Conservation (phyloP, 2,797 vertebrate species). For the Anguilla megastoma region DNA sequence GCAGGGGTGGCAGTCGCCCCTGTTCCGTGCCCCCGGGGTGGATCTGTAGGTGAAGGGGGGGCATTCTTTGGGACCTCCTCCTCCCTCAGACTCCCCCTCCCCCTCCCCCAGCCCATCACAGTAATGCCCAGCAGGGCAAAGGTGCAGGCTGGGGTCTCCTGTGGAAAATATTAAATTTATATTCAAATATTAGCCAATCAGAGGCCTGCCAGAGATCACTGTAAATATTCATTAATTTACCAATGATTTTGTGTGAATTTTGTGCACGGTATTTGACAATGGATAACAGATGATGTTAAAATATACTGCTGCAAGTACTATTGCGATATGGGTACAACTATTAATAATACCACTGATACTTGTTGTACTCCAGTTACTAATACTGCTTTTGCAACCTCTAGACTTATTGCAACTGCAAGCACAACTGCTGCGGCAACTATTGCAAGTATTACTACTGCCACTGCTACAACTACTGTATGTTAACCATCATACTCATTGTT, state of each 20-base stretch:
- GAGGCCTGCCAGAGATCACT: neutral
- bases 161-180: neutral
- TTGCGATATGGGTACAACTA: neutral
- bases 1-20: constrained; percentile 77
- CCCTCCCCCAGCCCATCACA: constrained; percentile 74
- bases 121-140: constrained; percentile 81
- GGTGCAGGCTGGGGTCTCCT: constrained; percentile 73
- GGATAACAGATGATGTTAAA: neutral
- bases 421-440: neutral
- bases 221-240: neutral
- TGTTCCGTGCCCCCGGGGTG: constrained; percentile 72
- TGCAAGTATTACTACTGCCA: neutral
- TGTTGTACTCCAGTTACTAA: neutral
- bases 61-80: constrained; percentile 73
- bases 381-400: neutral
- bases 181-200: neutral
- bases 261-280: too few relatives aligned
- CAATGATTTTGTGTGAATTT: neutral
- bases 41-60: constrained; percentile 77
- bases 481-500: neutral
- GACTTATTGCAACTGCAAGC: too few relatives aligned
- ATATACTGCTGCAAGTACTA: neutral
- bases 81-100: constrained; percentile 53
- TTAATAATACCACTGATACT: neutral
- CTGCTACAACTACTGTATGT: neutral